Evolutionary conservation across 2,888 invertebrate genomes (phyloP), one percentile per base, ranked within the genome.

Genomic region (Calameuta idolon): DNA sequence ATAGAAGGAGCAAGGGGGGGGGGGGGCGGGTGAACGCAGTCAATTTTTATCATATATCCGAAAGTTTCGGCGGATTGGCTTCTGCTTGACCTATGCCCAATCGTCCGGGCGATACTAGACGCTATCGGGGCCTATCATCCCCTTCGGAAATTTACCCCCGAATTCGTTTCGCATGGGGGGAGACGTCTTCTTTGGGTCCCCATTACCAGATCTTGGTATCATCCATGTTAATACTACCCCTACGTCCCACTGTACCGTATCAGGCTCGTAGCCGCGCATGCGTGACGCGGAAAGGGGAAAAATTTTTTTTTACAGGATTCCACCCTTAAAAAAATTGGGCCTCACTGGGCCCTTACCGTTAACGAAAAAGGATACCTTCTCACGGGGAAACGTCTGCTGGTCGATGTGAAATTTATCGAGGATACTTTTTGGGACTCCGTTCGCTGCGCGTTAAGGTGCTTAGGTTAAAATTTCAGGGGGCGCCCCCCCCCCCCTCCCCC

Each of bases 21-120:
- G 75, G 23, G 31, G 73, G 77, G 74, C 68, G 76, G 78, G 77
- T 33, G 82, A 83, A 85, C 85, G 82, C 87, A 90, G 89, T 90
- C 89, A 90, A 90, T 90, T 89, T 90, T 90, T 89, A 89, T 90
- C 89, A 87, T 88, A 88, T 88, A 87, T 88, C 86, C 86, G 85
- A 83, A 88, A 89, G 86, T 90, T 89, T 87, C 85, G 86, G 83
- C 81, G 86, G 87, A 89, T 90, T 88, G 87, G 88, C 89, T 90
- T 90, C 89, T 89, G 90, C 90, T 89, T 89, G 90, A 90, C 90
- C 90, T 89, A 90, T 89, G 90, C 90, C 89, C 90, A 91, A 91
- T 91, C 89, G 87, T 83, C 87, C 90, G 87, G 87, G 84, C 85
- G 85, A 88, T 89, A 89, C 86, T 85, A 83, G 80, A 83, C 85